A percentile compares a stretch with the other conserved stretches of the same genome.
Conservation (phyloP, 2,888 invertebrate species). For the Leptopilina myrica region DNA sequence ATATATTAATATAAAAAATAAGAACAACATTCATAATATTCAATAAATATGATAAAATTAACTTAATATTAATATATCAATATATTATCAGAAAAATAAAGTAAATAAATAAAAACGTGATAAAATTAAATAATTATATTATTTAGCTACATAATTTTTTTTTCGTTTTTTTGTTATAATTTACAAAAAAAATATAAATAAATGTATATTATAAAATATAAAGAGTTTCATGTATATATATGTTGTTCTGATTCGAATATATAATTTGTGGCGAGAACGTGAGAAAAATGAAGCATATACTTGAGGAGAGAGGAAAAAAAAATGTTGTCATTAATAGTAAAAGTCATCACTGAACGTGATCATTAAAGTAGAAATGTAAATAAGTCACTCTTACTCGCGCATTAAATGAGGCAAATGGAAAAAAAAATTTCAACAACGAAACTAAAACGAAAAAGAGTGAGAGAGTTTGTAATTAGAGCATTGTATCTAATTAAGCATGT, state of each 20-base stretch:
- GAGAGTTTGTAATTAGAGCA: slow-evolving; percentile 16
- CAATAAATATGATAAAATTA: no score
- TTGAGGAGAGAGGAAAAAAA: not conserved
- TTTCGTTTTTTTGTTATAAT: no score
- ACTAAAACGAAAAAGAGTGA: not conserved
- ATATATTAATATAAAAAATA: no score
- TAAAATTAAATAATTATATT: no score
- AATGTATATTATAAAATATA: not conserved
- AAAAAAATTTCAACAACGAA: not conserved
- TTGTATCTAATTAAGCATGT: not conserved
- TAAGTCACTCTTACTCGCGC: not conserved
- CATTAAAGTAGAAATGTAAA: slow-evolving; percentile 21
- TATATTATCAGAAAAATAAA: no score
- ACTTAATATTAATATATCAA: no score
- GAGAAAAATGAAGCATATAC: not conserved
- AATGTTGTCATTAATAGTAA: slow-evolving; percentile 27
- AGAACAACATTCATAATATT: no score
- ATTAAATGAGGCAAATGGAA: not conserved
- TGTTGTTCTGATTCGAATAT: not conserved
- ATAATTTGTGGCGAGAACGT: slow-evolving; percentile 18
- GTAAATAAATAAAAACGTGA: no score
- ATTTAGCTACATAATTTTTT: no score
- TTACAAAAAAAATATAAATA: not conserved
- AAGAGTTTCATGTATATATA: no score
- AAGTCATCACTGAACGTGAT: slow-evolving; percentile 4